Conservation (phyloP, 2,888 invertebrate species). For the Mamestra brassicae region DNA sequence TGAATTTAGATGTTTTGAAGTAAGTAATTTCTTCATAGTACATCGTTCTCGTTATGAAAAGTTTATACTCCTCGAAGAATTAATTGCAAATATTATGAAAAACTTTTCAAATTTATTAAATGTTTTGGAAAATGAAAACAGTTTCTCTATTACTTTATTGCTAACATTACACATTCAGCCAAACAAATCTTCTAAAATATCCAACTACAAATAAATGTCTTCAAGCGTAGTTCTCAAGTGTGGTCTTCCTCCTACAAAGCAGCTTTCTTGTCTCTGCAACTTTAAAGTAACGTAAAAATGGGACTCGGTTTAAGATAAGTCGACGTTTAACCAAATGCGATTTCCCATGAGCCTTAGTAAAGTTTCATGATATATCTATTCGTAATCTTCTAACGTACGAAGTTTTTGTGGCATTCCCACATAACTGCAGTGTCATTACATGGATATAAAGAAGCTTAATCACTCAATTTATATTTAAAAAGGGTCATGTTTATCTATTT, state of each 20-base stretch:
- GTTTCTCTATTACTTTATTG: background rate
- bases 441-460: slow-evolving; percentile 39
- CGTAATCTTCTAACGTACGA: slow-evolving; percentile 34
- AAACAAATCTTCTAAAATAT: background rate
- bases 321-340: slow-evolving; percentile 45
- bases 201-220: background rate
- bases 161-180: background rate
- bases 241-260: background rate
- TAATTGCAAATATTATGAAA: slow-evolving; percentile 4
- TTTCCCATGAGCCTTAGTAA: slow-evolving; percentile 30
- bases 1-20: slow-evolving; percentile 13
- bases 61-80: background rate
- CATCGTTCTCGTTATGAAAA: slow-evolving; percentile 30
- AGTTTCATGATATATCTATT: slow-evolving; percentile 30
- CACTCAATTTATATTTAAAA: slow-evolving; percentile 49
- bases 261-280: slow-evolving; percentile 18
- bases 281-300: slow-evolving; percentile 36
- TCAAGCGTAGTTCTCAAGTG: background rate
- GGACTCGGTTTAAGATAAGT: slow-evolving; percentile 19
- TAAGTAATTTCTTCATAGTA: slow-evolving; percentile 26
- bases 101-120: background rate
- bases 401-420: slow-evolving; percentile 25
- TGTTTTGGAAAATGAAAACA: background rate
- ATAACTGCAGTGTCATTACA: slow-evolving; percentile 27
- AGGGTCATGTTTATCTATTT: slow-evolving; percentile 26